Evolutionary conservation across 2,888 invertebrate genomes (phyloP), one percentile per base, ranked within the genome.

Genomic region (Xestia xanthographa): DNA sequence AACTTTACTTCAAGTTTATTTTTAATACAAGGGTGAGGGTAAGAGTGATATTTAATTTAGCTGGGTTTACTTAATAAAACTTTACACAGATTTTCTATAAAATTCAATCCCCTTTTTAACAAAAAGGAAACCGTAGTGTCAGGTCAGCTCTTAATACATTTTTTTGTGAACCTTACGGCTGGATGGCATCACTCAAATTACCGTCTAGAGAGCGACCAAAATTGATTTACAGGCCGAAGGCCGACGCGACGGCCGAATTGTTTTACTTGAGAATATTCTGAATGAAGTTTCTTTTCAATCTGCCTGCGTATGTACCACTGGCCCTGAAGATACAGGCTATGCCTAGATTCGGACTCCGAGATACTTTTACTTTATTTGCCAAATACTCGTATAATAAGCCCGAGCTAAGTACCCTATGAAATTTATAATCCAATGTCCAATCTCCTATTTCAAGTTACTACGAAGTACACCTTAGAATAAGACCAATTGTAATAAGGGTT

Each of bases 141-240:
- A 60, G 72, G 34, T 70, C 69, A 70, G 62, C 58, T 70, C 50
- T 67, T 71, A 75, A 80, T 72, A 50, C 68, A 86, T 86, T 88
- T 90, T 91, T 90, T 90, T 69, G 82, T 68, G 70, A 76, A 83
- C 80, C 82, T 86, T 86, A 81, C 77, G 86, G 72, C 87, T 91
- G 87, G 90, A 90, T 92, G 91, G 87, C 92, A 92, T 93, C 92
- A 91, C 89, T 93, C 92, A 93, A 95, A 95, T 95, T 94, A 93
- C 90, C 90, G 92, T 65, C 78, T 87, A 74, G 79, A 87, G 83
- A 73, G 74, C 67, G 69, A 53, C 73, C 71, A 66, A 78, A 75
- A 72, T 74, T 72, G 72, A 80, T 82, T 74, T 77, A 70, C 29
- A 75, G 72, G 72, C 67, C 68, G 62, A 78, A 82, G 41, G 82